A percentile compares a stretch with the other conserved stretches of the same genome.
phyloP scores from a whole-genome alignment of 1,140 invertebrate genomes.

The Schlechtendalia chinensis region DNA sequence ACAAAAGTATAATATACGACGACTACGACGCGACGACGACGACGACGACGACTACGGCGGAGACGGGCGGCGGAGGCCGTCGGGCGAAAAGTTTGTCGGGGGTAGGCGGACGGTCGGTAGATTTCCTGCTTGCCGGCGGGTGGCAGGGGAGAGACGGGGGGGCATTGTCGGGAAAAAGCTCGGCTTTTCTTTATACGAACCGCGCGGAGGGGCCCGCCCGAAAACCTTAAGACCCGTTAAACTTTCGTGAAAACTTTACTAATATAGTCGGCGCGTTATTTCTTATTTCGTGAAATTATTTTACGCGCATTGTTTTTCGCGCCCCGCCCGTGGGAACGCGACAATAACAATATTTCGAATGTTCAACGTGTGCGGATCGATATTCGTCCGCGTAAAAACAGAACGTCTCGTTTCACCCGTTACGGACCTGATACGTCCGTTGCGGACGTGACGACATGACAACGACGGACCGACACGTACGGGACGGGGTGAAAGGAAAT shows the following conservation, averaged over 20 bases:
- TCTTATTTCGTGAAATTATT: conserved; percentile 49
- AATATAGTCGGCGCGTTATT: conserved; percentile 47
- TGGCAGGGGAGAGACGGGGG: conserved; percentile 33
- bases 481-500: too few relatives aligned
- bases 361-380: too few relatives aligned
- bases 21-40: conserved; percentile 10
- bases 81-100: conserved; percentile 44
- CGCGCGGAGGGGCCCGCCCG: conserved; percentile 11
- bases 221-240: conserved; percentile 42
- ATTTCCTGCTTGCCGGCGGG: too few relatives aligned
- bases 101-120: too few relatives aligned
- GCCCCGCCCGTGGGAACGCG: neutral
- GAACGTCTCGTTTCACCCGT: too few relatives aligned
- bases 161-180: conserved; percentile 49
- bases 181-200: conserved; percentile 48
- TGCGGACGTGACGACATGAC: too few relatives aligned
- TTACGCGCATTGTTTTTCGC: conserved; percentile 32
- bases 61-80: neutral
- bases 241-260: conserved; percentile 45
- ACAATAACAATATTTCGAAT: neutral
- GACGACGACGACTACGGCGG: neutral
- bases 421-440: too few relatives aligned
- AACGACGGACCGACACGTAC: too few relatives aligned
- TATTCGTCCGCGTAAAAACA: too few relatives aligned
- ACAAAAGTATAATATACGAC: conserved; percentile 40